Percentiles rank a stretch among this genome's conserved stretches.
phyloP scores from a whole-genome alignment of 2,113 vertebrate species.

The Cephalopholis sonnerati region DNA sequence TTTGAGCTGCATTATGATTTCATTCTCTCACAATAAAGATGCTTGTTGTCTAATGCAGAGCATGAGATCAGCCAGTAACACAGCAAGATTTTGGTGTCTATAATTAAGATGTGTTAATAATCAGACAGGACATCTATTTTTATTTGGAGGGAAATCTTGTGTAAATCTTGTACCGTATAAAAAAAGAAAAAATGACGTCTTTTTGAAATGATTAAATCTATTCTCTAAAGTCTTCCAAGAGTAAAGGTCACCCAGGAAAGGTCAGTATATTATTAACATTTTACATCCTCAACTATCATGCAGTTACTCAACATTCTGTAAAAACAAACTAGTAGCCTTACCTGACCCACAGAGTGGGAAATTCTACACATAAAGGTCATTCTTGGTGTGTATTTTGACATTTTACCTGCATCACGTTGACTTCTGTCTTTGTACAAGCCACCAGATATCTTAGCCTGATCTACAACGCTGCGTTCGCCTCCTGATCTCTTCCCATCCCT shows the following conservation, averaged over 20 bases:
- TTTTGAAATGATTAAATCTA: constrained; percentile 38
- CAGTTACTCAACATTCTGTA: constrained; percentile 39
- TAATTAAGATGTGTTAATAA: neutral
- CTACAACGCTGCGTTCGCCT: neutral
- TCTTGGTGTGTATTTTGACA: constrained; percentile 32
- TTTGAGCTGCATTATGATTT: neutral
- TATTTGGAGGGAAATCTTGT: neutral
- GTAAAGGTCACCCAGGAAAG: constrained; percentile 61
- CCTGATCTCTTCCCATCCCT: constrained; percentile 15
- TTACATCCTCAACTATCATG: constrained; percentile 40
- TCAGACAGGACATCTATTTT: neutral
- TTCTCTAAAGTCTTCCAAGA: constrained; percentile 23
- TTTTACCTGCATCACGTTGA: constrained; percentile 16
- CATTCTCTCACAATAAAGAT: neutral
- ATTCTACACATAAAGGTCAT: constrained; percentile 49
- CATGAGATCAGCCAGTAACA: neutral
- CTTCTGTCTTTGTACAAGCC: neutral
- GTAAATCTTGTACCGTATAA: neutral
- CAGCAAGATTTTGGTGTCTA: neutral
- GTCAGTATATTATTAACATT: constrained; percentile 67
- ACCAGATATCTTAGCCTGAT: neutral
- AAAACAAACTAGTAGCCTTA: constrained; percentile 30
- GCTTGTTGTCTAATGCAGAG: neutral
- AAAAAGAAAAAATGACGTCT: neutral
- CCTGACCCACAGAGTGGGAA: constrained; percentile 10